Evolutionary conservation across 2,113 vertebrate species (phyloP).

Genomic region (Dunckerocampus dactyliophorus): DNA sequence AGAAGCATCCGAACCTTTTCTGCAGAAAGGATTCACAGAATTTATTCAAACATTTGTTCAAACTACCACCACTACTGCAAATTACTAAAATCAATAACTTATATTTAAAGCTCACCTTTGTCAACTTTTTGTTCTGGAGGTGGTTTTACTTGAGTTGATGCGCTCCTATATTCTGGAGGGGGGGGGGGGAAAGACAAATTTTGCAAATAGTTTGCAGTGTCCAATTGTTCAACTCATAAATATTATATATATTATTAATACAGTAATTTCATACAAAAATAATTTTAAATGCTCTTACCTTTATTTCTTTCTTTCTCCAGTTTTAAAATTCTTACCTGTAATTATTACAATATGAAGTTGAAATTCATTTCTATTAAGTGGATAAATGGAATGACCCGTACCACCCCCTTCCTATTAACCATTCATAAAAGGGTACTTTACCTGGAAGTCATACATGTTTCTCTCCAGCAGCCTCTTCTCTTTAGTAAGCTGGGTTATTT

Average conservation of each 20-base stretch:
- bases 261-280: no score
- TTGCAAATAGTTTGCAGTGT: not conserved
- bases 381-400: not conserved
- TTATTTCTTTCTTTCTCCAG: conserved; percentile 74
- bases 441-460: conserved; percentile 80
- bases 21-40: conserved; percentile 40
- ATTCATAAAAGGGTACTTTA: conserved; percentile 37
- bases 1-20: conserved; percentile 83
- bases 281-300: conserved; percentile 65
- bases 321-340: conserved; percentile 76
- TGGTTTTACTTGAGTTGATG: conserved; percentile 75
- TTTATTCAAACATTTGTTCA: not conserved
- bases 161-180: conserved; percentile 73
- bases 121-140: conserved; percentile 73
- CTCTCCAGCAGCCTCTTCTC: conserved; percentile 81
- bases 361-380: not conserved
- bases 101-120: conserved; percentile 75
- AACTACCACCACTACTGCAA: not conserved
- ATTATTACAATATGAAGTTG: conserved; percentile 3
- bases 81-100: not conserved
- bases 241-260: not conserved
- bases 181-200: conserved; percentile 3
- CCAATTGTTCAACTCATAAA: not conserved
- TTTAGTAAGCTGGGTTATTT: conserved; percentile 77
- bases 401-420: not conserved